Conservation (phyloP, 1,140 invertebrate species). For the Colletes latitarsis region DNA sequence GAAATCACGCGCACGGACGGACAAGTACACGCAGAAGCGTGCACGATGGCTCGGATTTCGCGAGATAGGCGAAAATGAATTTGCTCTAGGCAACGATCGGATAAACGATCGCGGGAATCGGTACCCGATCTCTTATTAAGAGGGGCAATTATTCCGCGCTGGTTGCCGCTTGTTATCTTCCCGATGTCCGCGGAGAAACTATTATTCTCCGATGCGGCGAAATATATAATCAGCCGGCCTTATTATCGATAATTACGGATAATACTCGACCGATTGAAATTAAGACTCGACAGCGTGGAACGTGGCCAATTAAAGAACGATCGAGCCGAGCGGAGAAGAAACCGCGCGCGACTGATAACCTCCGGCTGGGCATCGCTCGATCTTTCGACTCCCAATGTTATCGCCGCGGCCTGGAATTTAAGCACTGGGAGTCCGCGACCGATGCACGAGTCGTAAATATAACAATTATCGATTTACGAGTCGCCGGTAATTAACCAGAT, state of each 20-base stretch:
- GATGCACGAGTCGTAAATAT: constrained; percentile 49
- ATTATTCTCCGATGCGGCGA: constrained; percentile 3
- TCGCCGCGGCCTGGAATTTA: constrained; percentile 39
- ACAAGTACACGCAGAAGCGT: too few relatives aligned
- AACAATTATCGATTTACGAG: constrained; percentile 58
- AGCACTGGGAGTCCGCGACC: constrained; percentile 26
- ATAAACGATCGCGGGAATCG: too few relatives aligned
- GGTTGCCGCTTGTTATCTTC: constrained; percentile 17
- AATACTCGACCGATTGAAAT: constrained; percentile 23
- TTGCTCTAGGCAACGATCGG: too few relatives aligned
- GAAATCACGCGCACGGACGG: background rate
- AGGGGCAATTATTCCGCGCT: constrained; percentile 16
- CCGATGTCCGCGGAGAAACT: background rate
- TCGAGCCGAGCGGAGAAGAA: constrained; percentile 19
- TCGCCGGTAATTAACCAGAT: constrained; percentile 42
- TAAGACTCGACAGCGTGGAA: constrained; percentile 2
- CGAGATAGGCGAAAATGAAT: too few relatives aligned
- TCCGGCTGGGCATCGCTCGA: constrained; percentile 39
- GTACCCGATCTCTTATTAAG: background rate
- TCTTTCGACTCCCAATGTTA: constrained; percentile 56
- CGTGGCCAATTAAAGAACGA: constrained; percentile 45
- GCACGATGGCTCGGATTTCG: too few relatives aligned
- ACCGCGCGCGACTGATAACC: constrained; percentile 51
- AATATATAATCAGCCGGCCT: constrained; percentile 10
- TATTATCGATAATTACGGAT: constrained; percentile 32